Base-by-base conservation (phyloP, 2,797 vertebrate genomes). In the Protonibea diacanthus region DNA sequence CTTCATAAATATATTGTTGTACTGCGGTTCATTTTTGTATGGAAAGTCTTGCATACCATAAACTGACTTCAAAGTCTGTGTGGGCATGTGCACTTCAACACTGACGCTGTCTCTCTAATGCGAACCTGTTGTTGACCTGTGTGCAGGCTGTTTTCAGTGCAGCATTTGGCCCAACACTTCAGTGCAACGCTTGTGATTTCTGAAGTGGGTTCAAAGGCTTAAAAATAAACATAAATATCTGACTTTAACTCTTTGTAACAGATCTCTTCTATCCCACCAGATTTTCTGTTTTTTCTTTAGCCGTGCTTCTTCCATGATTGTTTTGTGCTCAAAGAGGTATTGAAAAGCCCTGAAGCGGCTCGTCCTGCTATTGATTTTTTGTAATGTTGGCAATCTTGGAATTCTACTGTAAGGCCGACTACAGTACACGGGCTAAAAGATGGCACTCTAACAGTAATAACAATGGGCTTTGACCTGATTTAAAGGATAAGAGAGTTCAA, bases 151-250 rank as follows among this genome's bases (percentile, higher is more conserved):
- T 68, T 74, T 80, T 62, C 40, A 62, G 13, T 3, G 20, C 48
- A 62, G 64, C 20, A 15, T 71, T 84, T 77, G 72, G 75, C 57
- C 61, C 7, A 52, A 65, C 65, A 65, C 70, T 76, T 71, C 13
- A 63, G 69, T 21, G 6, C 44, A 76, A 23, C 55, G 51, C 49
- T 78, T 20, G 6, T 63, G 71, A 70, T 72, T 44, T 68, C 21
- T 61, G 58, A 70, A 75, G 77, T 81, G 76, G 56, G 68, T 79
- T 81, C 76, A 86, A 73, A 81, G 63, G 65, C 52, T 62, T 61
- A 45, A 65, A 71, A 42, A 77, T 53, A 80, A 75, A 69, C 23
- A 66, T 48, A 61, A 62, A 33, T 45, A 62, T 71, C 49, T 70
- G 53, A 75, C 29, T 81, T 58, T 20, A 51, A 53, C 47, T 73